These are phyloP conservation scores for Erebia epiphron DNA, from an alignment of 2,888 invertebrate genomes.

Conservation along the genomic window DNA sequence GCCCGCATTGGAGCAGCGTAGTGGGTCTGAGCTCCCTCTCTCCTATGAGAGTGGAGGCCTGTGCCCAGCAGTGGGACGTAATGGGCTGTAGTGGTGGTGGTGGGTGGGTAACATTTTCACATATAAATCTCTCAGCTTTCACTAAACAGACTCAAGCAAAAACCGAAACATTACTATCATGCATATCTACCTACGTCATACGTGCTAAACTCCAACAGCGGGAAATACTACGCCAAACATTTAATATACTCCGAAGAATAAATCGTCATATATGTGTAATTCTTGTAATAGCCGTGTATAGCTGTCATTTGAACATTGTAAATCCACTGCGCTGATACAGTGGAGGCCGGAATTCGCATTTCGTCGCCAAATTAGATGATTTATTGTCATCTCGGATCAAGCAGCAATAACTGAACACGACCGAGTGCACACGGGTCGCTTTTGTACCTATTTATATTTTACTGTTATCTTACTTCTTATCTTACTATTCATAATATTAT, in stretches of 20 bases:
- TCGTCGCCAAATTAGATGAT: conserved; percentile 79
- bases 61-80: too few relatives aligned
- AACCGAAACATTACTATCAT: background rate
- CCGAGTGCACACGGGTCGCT: conserved; percentile 27
- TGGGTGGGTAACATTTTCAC: too few relatives aligned
- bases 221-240: conserved; percentile 39
- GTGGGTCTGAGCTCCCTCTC: too few relatives aligned
- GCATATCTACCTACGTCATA: background rate
- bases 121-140: too few relatives aligned
- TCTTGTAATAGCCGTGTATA: conserved; percentile 68
- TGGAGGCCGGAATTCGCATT: conserved; percentile 60
- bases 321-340: conserved; percentile 61
- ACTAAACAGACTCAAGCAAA: too few relatives aligned
- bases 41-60: too few relatives aligned
- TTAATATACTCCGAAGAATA: conserved; percentile 64
- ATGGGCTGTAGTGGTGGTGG: too few relatives aligned
- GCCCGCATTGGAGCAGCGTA: too few relatives aligned
- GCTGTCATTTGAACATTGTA: conserved; percentile 67
- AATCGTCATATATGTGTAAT: conserved; percentile 70
- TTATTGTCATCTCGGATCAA: conserved; percentile 74
- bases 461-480: too few relatives aligned
- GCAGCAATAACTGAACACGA: conserved; percentile 45
- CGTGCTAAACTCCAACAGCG: background rate
- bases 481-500: too few relatives aligned
- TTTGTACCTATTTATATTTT: conserved; percentile 3